Conservation (phyloP, 2,113 vertebrate species). For the Piaya cayana region DNA sequence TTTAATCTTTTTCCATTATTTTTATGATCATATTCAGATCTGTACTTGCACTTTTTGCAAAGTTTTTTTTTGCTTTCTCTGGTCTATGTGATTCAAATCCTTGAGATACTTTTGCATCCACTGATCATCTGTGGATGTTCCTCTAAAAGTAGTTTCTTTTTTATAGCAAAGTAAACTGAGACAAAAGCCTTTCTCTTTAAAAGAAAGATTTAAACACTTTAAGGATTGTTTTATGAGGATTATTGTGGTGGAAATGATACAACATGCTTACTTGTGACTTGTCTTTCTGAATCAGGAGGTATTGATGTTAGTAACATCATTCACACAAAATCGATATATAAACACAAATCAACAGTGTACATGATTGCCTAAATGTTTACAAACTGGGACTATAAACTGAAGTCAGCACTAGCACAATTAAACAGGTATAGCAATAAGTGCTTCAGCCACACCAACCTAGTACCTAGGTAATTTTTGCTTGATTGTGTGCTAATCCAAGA, state of each 20-base stretch:
- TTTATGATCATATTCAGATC: not conserved
- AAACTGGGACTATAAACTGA: not conserved
- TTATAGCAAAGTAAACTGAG: not conserved
- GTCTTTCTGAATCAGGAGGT: not conserved
- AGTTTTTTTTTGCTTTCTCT: not conserved
- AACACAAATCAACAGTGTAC: not conserved
- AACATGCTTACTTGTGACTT: not conserved
- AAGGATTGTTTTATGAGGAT: not conserved
- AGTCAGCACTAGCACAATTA: not conserved
- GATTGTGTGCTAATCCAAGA: not conserved
- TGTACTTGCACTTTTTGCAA: not conserved
- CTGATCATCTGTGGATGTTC: rapidly evolving
- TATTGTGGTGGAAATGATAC: not conserved
- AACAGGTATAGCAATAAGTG: not conserved
- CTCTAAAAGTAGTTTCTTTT: not conserved
- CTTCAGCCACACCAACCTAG: not conserved
- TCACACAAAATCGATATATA: not conserved
- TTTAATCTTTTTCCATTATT: rapidly evolving
- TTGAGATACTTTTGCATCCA: not conserved
- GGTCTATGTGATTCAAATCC: not conserved
- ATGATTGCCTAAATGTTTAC: not conserved
- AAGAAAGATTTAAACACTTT: not conserved
- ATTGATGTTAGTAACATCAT: not conserved
- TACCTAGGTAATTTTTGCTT: not conserved
- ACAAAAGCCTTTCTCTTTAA: not conserved